Conservation (phyloP, 2,113 vertebrate genomes). For the Microtus montanus region DNA sequence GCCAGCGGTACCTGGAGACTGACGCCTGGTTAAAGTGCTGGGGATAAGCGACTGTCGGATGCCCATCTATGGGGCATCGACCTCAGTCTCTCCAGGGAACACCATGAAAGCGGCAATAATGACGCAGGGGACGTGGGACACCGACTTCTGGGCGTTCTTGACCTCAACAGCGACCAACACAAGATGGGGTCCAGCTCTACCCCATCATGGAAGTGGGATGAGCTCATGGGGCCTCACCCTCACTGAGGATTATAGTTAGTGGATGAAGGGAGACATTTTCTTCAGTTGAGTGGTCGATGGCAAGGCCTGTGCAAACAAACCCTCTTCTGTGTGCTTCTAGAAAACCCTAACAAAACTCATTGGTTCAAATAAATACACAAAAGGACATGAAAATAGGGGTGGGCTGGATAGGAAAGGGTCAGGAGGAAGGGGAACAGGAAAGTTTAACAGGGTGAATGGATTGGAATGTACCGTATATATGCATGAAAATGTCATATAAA, state of each 20-base stretch:
- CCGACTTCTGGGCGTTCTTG: background rate
- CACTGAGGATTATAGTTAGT: background rate
- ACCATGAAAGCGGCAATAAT: background rate
- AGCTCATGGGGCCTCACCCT: too few relatives aligned
- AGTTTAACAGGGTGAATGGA: background rate
- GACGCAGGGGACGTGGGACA: background rate
- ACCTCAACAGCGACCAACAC: background rate
- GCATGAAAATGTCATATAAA: background rate
- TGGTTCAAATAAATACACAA: background rate
- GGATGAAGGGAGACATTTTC: background rate
- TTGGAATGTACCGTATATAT: too few relatives aligned
- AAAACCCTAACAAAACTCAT: background rate
- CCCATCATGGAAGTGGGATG: too few relatives aligned
- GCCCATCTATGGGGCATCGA: too few relatives aligned
- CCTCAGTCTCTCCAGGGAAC: background rate
- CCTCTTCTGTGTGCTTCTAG: background rate
- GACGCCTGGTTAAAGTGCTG: background rate
- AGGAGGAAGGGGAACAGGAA: background rate
- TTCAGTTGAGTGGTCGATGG: background rate
- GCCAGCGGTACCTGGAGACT: background rate
- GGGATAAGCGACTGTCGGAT: too few relatives aligned
- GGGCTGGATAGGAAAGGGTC: background rate
- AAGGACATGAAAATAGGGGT: background rate
- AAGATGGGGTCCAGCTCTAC: background rate
- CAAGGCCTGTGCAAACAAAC: background rate